Percentiles rank a stretch among this genome's conserved stretches.
Conservation (phyloP, 2,113 vertebrate species). For the Semicossyphus pulcher region DNA sequence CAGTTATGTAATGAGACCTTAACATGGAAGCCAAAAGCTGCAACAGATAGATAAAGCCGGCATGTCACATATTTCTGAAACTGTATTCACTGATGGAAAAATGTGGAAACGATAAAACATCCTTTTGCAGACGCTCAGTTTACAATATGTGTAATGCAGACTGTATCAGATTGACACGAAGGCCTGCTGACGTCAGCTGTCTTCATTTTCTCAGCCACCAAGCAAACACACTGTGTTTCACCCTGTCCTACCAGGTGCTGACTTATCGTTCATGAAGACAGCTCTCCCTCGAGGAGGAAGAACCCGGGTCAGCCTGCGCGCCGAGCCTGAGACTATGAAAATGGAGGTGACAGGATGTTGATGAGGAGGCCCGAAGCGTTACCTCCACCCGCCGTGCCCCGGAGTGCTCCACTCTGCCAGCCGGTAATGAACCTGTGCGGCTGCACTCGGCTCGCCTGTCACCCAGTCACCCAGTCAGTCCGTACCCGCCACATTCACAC, state of each 20-base stretch:
- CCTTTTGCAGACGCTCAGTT: neutral
- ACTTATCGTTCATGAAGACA: conserved; percentile 55
- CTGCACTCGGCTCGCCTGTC: conserved; percentile 59
- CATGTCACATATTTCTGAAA: no score
- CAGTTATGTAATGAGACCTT: no score
- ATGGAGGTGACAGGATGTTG: conserved; percentile 73
- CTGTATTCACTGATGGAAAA: neutral
- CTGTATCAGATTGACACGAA: conserved; percentile 16
- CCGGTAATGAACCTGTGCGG: conserved; percentile 68
- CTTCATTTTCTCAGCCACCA: conserved; percentile 26
- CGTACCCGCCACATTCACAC: conserved; percentile 23
- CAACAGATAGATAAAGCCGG: no score
- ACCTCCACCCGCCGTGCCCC: conserved; percentile 60
- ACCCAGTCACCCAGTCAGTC: conserved; percentile 47
- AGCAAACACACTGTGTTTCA: conserved; percentile 32
- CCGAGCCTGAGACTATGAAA: conserved; percentile 53
- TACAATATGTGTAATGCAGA: neutral
- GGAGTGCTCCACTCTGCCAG: conserved; percentile 58
- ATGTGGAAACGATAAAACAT: neutral
- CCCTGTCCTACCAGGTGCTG: neutral
- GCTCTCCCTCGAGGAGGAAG: conserved; percentile 8
- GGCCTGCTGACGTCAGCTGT: conserved; percentile 19
- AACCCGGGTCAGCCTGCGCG: conserved; percentile 46
- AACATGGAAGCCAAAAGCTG: no score
- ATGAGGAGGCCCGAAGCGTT: conserved; percentile 69